phyloP scores from a whole-genome alignment of 2,797 vertebrate species.

The Parotocinclus haroldoi region DNA sequence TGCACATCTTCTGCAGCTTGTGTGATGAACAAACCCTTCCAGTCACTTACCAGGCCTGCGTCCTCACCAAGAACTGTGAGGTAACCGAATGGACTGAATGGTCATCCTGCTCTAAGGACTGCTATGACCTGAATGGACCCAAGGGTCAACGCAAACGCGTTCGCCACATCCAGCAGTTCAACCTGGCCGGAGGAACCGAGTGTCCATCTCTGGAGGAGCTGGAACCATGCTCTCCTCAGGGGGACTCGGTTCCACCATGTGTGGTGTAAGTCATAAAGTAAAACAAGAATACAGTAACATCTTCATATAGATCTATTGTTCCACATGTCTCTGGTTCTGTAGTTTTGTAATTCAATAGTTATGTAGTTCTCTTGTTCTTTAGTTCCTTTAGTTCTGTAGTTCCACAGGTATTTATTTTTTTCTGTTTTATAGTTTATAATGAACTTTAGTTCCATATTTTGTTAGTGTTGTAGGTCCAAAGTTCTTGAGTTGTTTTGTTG shows the following conservation, averaged over 20 bases:
- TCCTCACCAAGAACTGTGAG: conserved; percentile 86
- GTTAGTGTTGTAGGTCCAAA: too few species aligned
- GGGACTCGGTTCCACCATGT: conserved; percentile 76
- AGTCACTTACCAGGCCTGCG: conserved; percentile 88
- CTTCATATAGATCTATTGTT: too few species aligned
- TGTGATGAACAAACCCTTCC: conserved; percentile 85
- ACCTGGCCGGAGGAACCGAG: conserved; percentile 75
- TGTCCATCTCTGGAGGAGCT: conserved; percentile 85
- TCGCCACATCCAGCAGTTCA: conserved; percentile 81
- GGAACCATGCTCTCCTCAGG: conserved; percentile 78
- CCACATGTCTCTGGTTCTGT: too few species aligned
- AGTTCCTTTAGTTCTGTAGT: too few species aligned
- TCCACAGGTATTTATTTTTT: too few species aligned
- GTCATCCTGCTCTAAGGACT: conserved; percentile 86
- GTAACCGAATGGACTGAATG: conserved; percentile 89
- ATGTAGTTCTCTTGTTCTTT: too few species aligned
- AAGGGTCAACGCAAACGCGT: conserved; percentile 76
- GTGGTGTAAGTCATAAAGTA: conserved; percentile 74
- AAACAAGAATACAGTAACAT: too few species aligned
- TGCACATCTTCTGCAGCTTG: conserved; percentile 69
- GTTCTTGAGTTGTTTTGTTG: too few species aligned
- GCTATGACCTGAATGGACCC: conserved; percentile 76
- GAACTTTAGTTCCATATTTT: too few species aligned
- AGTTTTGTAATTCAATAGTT: too few species aligned
- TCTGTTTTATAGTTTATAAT: too few species aligned